Conservation (phyloP, 2,797 vertebrate species). For the Gymnopithys bicolor region DNA sequence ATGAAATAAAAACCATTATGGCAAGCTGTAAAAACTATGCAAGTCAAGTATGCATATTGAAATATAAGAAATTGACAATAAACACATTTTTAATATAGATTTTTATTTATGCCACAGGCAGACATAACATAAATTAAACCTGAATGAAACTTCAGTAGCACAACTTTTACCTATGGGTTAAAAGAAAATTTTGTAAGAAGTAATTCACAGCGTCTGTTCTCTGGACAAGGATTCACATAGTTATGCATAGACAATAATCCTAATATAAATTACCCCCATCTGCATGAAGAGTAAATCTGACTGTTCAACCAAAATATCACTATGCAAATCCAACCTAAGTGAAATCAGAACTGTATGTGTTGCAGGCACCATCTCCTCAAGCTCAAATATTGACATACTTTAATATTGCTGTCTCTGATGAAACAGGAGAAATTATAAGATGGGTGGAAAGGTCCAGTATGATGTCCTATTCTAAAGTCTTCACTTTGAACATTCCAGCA, state of each 20-base stretch:
- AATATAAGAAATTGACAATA: neutral
- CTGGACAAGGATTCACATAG: neutral
- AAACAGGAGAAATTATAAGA: neutral
- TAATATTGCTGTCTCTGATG: neutral
- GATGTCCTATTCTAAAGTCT: neutral
- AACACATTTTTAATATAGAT: neutral
- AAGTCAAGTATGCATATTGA: neutral
- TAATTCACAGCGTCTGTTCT: neutral
- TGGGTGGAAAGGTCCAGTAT: neutral
- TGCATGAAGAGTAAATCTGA: neutral
- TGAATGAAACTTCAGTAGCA: neutral
- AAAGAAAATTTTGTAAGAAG: neutral
- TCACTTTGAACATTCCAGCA: neutral
- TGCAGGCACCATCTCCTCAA: neutral
- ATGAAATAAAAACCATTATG: neutral
- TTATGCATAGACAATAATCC: neutral
- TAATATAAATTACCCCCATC: neutral
- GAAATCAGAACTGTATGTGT: neutral
- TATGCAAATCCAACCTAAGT: neutral
- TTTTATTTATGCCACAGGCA: neutral
- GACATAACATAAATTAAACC: neutral
- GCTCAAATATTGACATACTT: neutral
- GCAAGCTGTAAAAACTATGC: neutral
- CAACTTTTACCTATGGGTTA: neutral
- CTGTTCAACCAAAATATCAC: neutral